phyloP scores from a whole-genome alignment of 2,888 invertebrate species.

The Germaria angustata region DNA sequence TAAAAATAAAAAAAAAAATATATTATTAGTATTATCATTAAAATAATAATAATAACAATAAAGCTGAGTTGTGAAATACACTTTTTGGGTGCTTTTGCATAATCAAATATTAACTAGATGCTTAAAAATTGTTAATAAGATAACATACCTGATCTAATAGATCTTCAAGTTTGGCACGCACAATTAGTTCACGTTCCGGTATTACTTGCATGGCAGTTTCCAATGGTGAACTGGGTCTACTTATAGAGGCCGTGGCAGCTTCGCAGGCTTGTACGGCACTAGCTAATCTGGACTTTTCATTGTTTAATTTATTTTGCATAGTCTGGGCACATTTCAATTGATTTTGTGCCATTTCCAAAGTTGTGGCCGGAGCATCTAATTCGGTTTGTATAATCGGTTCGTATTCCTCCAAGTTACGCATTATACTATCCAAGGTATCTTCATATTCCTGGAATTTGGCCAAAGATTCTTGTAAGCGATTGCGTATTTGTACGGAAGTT shows the following conservation, averaged over 20 bases:
- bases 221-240: slow-evolving; percentile 93
- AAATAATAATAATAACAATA: slow-evolving; percentile 6
- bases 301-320: slow-evolving; percentile 93
- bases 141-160: slow-evolving; percentile 91
- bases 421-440: slow-evolving; percentile 91
- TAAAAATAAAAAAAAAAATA: slow-evolving; percentile 18
- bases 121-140: neutral
- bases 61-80: slow-evolving; percentile 30
- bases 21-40: slow-evolving; percentile 49
- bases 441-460: slow-evolving; percentile 97
- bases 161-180: slow-evolving; percentile 92
- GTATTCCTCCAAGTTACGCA: slow-evolving; percentile 88
- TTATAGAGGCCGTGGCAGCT: slow-evolving; percentile 94
- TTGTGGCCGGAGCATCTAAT: slow-evolving; percentile 87
- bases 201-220: slow-evolving; percentile 92
- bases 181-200: slow-evolving; percentile 90
- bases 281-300: slow-evolving; percentile 91
- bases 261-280: slow-evolving; percentile 95
- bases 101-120: neutral
- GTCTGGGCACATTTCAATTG: slow-evolving; percentile 87
- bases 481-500: slow-evolving; percentile 94
- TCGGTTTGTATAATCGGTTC: slow-evolving; percentile 88
- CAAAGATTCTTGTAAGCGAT: slow-evolving; percentile 91
- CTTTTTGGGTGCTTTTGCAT: neutral
- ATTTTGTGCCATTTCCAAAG: slow-evolving; percentile 86